phyloP scores from a whole-genome alignment of 2,113 vertebrate species.

The Onychostruthus taczanowskii region DNA sequence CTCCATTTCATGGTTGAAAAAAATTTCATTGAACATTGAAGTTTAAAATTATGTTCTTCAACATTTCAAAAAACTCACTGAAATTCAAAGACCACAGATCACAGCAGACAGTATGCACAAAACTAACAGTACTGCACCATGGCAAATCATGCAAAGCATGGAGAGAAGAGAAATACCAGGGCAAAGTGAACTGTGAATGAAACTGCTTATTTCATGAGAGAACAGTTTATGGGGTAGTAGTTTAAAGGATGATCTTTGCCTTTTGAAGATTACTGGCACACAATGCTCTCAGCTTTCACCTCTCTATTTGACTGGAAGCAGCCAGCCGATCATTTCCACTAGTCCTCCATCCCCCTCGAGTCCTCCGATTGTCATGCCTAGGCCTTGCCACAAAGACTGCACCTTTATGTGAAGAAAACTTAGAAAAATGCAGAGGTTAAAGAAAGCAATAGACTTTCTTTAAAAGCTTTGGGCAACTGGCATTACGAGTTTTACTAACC shows the following conservation, averaged over 20 bases:
- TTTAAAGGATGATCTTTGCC: constrained; percentile 90
- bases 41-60: constrained; percentile 78
- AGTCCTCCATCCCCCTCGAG: constrained; percentile 99
- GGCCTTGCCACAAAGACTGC: constrained; percentile 99
- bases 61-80: constrained; percentile 85
- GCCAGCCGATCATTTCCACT: constrained; percentile 98
- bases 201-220: constrained; percentile 83
- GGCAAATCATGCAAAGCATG: constrained; percentile 92
- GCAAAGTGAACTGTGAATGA: constrained; percentile 88
- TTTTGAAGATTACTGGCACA: constrained; percentile 99
- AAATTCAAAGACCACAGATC: constrained; percentile 84
- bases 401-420: constrained; percentile 99
- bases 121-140: constrained; percentile 84
- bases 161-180: constrained; percentile 87
- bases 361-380: constrained; percentile 99
- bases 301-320: constrained; percentile 99
- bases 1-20: constrained; percentile 88
- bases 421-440: constrained; percentile 99
- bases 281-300: constrained; percentile 93
- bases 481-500: constrained; percentile 87
- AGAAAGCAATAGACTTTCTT: constrained; percentile 99
- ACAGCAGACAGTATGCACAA: constrained; percentile 78
- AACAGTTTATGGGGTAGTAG: constrained; percentile 87
- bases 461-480: constrained; percentile 85
- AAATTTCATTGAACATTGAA: constrained; percentile 77